phyloP scores from a whole-genome alignment of 1,140 invertebrate species.

The Sycophila sp. region DNA sequence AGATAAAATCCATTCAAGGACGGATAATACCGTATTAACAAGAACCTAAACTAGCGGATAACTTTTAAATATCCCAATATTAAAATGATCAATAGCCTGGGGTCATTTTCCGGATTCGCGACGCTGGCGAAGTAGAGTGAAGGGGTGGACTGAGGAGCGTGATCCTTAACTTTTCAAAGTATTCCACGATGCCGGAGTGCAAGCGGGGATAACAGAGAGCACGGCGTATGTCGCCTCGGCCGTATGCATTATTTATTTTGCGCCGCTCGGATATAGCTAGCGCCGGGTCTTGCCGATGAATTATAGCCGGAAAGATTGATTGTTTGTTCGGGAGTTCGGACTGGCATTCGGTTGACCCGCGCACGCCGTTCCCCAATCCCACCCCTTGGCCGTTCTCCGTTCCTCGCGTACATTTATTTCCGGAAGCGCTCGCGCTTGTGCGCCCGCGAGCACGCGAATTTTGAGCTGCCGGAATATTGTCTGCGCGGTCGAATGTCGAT shows the following conservation, averaged over 20 bases:
- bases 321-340: conserved; percentile 22
- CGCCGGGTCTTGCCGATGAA: conserved; percentile 6
- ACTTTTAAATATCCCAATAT: no score
- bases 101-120: no score
- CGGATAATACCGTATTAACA: no score
- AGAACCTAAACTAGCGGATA: no score
- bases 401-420: conserved; percentile 33
- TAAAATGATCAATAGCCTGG: no score
- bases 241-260: conserved; percentile 26
- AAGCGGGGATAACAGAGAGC: not conserved
- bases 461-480: conserved; percentile 13
- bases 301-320: conserved; percentile 31
- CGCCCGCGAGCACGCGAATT: conserved; percentile 32
- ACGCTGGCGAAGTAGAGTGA: no score
- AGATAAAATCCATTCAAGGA: no score
- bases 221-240: not conserved
- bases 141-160: no score
- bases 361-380: no score
- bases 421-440: conserved; percentile 27
- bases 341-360: not conserved
- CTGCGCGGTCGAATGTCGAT: conserved; percentile 3
- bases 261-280: not conserved
- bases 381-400: not conserved
- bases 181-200: not conserved
- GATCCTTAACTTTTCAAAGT: conserved; percentile 6